Conservation (phyloP, 2,888 invertebrate species). For the Tetragonula carbonaria region DNA sequence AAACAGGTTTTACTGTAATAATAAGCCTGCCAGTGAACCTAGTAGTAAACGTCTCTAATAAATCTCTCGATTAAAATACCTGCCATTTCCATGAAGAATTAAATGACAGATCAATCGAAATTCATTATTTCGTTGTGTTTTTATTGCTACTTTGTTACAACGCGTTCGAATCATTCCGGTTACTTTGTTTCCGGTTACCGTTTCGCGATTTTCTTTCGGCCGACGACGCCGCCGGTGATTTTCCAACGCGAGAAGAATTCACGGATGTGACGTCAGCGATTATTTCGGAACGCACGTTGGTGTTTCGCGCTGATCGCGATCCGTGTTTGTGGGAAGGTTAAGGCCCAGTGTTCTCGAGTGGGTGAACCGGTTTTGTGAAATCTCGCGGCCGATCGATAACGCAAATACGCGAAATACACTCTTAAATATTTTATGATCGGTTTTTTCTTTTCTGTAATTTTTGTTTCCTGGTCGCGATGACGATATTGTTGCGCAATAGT, state of each 20-base stretch:
- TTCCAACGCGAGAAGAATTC: constrained; percentile 20
- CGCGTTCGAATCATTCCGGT: too few species aligned
- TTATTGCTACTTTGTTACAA: too few species aligned
- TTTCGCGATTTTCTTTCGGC: too few species aligned
- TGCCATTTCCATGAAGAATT: too few species aligned
- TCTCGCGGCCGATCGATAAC: constrained; percentile 26
- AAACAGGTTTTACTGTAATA: too few species aligned
- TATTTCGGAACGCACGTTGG: constrained; percentile 12
- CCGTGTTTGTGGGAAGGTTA: constrained; percentile 59
- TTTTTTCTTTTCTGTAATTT: background rate
- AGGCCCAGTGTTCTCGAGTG: constrained; percentile 45
- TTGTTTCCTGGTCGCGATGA: background rate
- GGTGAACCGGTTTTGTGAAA: constrained; percentile 57
- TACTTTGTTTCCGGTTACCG: background rate
- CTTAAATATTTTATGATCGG: constrained; percentile 10
- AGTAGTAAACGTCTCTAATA: too few species aligned
- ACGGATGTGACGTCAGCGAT: constrained; percentile 31
- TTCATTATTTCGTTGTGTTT: too few species aligned
- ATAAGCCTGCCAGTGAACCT: too few species aligned
- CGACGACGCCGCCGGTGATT: background rate
- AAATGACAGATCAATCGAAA: too few species aligned
- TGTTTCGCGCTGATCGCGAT: constrained; percentile 40
- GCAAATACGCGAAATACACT: background rate
- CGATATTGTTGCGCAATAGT: background rate
- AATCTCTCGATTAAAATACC: too few species aligned